phyloP scores from a whole-genome alignment of 1,140 invertebrate species.

The Zophobas morio region DNA sequence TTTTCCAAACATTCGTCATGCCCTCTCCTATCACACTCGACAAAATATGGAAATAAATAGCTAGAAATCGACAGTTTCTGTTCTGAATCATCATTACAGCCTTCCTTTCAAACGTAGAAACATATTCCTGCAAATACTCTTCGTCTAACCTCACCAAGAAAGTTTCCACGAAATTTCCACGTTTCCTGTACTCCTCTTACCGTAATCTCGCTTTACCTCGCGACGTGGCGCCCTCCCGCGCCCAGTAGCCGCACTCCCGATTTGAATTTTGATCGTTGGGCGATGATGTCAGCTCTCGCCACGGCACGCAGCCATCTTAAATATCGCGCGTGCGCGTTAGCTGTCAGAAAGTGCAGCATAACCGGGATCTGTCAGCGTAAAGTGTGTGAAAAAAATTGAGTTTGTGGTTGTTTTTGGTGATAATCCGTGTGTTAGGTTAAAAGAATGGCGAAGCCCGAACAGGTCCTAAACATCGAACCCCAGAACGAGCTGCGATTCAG shows the following conservation, averaged over 20 bases:
- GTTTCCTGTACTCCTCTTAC: slow-evolving; percentile 4
- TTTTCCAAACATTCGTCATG: no score
- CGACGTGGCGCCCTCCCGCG: not conserved
- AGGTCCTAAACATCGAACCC: slow-evolving; percentile 81
- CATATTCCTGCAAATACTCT: no score
- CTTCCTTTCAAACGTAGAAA: no score
- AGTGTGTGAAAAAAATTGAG: slow-evolving; percentile 56
- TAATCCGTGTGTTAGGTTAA: slow-evolving; percentile 58
- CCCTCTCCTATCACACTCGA: no score
- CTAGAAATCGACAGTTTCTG: no score
- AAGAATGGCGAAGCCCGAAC: slow-evolving; percentile 69
- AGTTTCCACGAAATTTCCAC: not conserved
- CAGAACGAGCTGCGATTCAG: slow-evolving; percentile 81
- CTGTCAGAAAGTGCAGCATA: slow-evolving; percentile 63
- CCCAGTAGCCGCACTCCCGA: not conserved
- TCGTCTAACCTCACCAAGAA: no score
- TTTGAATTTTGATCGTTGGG: slow-evolving; percentile 36
- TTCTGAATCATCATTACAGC: no score
- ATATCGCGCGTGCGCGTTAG: slow-evolving; percentile 55
- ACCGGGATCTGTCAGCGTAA: slow-evolving; percentile 63
- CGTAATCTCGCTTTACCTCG: not conserved
- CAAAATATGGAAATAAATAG: no score
- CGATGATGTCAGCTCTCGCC: slow-evolving; percentile 33
- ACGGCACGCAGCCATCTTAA: slow-evolving; percentile 46
- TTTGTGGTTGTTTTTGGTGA: slow-evolving; percentile 57